Evolutionary conservation across 1,140 invertebrate genomes (phyloP).

Genomic region (Aphelinus atriplicis): DNA sequence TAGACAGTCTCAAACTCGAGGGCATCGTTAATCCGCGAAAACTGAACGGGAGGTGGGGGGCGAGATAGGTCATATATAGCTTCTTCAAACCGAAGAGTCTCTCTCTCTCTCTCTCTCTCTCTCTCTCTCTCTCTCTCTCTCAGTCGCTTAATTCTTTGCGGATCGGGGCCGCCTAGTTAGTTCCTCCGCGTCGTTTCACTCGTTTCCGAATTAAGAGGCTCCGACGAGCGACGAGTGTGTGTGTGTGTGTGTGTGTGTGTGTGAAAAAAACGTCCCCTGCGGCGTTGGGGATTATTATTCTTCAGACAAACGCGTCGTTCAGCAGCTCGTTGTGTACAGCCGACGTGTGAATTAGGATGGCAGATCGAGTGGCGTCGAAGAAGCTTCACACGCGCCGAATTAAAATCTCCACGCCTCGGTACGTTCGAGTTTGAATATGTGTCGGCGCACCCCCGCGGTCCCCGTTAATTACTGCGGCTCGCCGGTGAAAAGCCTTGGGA

Average conservation of each 20-base stretch:
- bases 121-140: slow-evolving; percentile 15
- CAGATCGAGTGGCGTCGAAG: too few species aligned
- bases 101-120: slow-evolving; percentile 10
- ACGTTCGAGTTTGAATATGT: too few species aligned
- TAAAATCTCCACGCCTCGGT: too few species aligned
- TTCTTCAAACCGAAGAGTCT: slow-evolving; percentile 8
- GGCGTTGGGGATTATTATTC: too few species aligned
- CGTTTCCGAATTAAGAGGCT: neutral
- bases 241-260: neutral
- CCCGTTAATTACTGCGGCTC: too few species aligned
- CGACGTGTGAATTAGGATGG: too few species aligned
- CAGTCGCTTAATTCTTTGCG: slow-evolving; percentile 18
- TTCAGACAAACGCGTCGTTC: too few species aligned
- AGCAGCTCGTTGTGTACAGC: too few species aligned
- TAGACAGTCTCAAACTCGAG: slow-evolving; percentile 1
- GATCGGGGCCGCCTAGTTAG: slow-evolving; percentile 16
- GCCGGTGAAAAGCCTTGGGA: too few species aligned
- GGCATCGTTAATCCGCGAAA: slow-evolving; percentile 18
- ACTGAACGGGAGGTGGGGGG: neutral
- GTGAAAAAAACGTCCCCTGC: neutral
- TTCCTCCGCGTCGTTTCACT: slow-evolving; percentile 13
- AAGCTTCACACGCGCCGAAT: too few species aligned
- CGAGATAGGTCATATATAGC: neutral
- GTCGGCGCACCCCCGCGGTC: too few species aligned
- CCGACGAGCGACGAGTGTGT: neutral